phyloP scores from a whole-genome alignment of 2,888 invertebrate genomes.

The Epicampocera succincta region DNA sequence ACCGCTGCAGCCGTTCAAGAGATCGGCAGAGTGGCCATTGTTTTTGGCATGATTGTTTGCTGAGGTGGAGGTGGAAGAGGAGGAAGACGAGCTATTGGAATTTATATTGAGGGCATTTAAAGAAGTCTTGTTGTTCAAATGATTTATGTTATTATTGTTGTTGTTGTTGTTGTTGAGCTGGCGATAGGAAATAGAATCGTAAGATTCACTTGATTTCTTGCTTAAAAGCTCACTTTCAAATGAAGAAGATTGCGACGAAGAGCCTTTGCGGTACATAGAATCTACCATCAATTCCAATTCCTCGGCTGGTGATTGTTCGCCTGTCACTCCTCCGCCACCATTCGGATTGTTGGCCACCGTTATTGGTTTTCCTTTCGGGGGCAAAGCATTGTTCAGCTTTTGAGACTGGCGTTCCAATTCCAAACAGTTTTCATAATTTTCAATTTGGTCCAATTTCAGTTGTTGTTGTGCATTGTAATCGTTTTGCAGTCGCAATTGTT shows the following conservation, averaged over 20 bases:
- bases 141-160: constrained; percentile 55
- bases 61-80: constrained; percentile 36
- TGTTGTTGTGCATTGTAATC: constrained; percentile 78
- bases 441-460: constrained; percentile 79
- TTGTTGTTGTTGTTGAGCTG: constrained; percentile 74
- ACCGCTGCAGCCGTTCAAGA: constrained; percentile 48
- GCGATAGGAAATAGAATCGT: constrained; percentile 80
- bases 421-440: constrained; percentile 79
- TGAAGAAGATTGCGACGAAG: constrained; percentile 76
- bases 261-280: constrained; percentile 76
- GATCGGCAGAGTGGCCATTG: constrained; percentile 35
- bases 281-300: constrained; percentile 65
- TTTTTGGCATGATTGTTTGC: constrained; percentile 56
- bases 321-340: constrained; percentile 43
- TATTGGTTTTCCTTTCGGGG: constrained; percentile 22
- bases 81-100: constrained; percentile 67
- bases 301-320: constrained; percentile 41
- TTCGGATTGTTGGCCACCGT: constrained; percentile 66
- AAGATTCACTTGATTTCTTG: constrained; percentile 78
- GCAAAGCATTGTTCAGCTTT: constrained; percentile 63
- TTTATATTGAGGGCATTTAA: constrained; percentile 62
- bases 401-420: constrained; percentile 75
- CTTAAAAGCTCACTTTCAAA: constrained; percentile 78
- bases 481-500: constrained; percentile 77
- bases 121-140: constrained; percentile 70